A percentile compares a stretch with the other conserved stretches of the same genome.
phyloP scores from a whole-genome alignment of 1,140 invertebrate species.

The Eueides isabella region DNA sequence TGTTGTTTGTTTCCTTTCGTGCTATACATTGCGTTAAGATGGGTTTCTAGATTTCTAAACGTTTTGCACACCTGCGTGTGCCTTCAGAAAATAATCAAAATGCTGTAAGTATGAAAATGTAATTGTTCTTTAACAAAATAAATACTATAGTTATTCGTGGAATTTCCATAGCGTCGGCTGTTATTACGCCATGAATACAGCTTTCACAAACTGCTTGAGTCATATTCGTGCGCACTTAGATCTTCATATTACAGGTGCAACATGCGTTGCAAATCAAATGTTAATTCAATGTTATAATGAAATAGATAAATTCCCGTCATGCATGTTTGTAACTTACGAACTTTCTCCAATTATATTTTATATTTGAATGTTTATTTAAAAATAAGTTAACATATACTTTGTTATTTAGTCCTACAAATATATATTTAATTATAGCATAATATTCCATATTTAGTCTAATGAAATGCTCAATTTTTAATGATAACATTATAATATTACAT shows the following conservation, averaged over 20 bases:
- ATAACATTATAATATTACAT: neutral
- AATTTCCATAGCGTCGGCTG: conserved; percentile 34
- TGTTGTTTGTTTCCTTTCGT: conserved; percentile 68
- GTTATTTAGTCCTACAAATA: neutral
- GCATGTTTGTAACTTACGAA: neutral
- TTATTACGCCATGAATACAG: conserved; percentile 34
- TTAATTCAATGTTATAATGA: neutral
- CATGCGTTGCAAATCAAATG: neutral
- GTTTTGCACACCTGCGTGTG: conserved; percentile 76
- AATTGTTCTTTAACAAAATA: neutral
- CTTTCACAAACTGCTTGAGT: conserved; percentile 44
- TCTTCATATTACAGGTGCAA: conserved; percentile 1
- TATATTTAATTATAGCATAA: neutral
- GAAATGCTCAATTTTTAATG: neutral
- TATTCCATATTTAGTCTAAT: neutral
- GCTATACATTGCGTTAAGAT: conserved; percentile 67
- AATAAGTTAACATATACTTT: neutral
- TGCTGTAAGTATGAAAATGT: conserved; percentile 68
- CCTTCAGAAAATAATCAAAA: conserved; percentile 69
- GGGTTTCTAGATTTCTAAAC: conserved; percentile 71
- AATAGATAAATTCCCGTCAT: neutral
- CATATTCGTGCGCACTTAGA: conserved; percentile 13
- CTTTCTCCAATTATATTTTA: neutral
- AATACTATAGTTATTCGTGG: conserved; percentile 3
- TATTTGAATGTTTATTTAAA: neutral